Percentiles rank a stretch among this genome's conserved stretches.
These are phyloP conservation scores for Pomacea maculata DNA, from an alignment of 1,140 invertebrate genomes.

Conservation along the genomic window DNA sequence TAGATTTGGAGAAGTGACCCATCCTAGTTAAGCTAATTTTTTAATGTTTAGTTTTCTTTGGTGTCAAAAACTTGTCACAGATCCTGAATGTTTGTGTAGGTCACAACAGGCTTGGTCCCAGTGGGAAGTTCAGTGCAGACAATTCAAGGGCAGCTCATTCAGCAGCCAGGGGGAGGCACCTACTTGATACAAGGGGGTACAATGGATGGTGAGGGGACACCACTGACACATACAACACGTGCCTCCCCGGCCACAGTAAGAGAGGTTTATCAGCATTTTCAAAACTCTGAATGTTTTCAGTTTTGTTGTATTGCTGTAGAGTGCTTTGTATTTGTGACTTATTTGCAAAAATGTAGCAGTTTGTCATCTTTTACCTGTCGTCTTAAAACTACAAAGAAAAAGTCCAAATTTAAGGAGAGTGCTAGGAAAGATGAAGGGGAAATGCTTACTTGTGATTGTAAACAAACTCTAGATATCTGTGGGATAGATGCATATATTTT, in stretches of 20 bases:
- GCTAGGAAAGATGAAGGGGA: too few species aligned
- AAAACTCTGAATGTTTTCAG: constrained; percentile 1
- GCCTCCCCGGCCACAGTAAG: constrained; percentile 90
- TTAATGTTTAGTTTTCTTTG: neutral
- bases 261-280: constrained; percentile 8
- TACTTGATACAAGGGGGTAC: constrained; percentile 75
- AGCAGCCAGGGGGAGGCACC: constrained; percentile 68
- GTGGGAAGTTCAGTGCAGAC: constrained; percentile 53
- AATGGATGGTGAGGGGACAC: constrained; percentile 70
- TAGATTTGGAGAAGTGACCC: neutral
- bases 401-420: too few species aligned
- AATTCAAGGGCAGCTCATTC: constrained; percentile 65
- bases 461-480: too few species aligned
- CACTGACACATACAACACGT: constrained; percentile 82
- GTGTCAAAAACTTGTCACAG: neutral
- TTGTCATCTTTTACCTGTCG: too few species aligned
- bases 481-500: too few species aligned
- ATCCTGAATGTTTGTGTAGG: constrained; percentile 27
- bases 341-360: neutral
- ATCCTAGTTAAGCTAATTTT: neutral
- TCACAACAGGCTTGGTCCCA: constrained; percentile 39
- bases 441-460: too few species aligned
- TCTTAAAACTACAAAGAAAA: too few species aligned
- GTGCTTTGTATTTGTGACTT: neutral
- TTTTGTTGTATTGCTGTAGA: neutral